phyloP scores from a whole-genome alignment of 2,797 vertebrate genomes.

The Danio aesculapii region DNA sequence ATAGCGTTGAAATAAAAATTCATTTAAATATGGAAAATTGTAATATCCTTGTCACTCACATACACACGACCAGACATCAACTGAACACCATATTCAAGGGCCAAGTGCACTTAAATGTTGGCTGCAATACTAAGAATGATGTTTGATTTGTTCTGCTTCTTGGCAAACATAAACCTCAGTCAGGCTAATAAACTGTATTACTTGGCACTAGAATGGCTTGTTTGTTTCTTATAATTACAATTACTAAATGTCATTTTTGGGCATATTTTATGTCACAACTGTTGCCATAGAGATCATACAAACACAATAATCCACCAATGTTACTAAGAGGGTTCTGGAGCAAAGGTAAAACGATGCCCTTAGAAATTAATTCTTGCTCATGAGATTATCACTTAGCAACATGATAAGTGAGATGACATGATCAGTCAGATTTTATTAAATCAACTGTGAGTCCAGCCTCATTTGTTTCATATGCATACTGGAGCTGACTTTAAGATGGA shows the following conservation, averaged over 20 bases:
- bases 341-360: neutral
- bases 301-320: neutral
- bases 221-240: conserved; percentile 1
- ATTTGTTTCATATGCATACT: neutral
- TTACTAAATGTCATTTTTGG: neutral
- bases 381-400: neutral
- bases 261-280: neutral
- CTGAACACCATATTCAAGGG: neutral
- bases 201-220: conserved; percentile 6
- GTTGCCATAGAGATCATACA: neutral
- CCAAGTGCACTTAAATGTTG: conserved; percentile 29
- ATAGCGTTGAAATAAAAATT: no score
- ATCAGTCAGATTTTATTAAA: neutral
- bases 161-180: conserved; percentile 10
- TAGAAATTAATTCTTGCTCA: neutral
- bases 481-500: neutral
- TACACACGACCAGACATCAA: neutral
- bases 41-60: no score
- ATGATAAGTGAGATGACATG: no score
- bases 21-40: no score
- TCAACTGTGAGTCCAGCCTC: neutral
- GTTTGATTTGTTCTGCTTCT: conserved; percentile 5
- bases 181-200: neutral
- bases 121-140: conserved; percentile 2
- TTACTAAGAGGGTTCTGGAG: neutral